A percentile compares a stretch with the other conserved stretches of the same genome.
Evolutionary conservation across 2,888 invertebrate species (phyloP).

Genomic region (Acrocera orbiculus): DNA sequence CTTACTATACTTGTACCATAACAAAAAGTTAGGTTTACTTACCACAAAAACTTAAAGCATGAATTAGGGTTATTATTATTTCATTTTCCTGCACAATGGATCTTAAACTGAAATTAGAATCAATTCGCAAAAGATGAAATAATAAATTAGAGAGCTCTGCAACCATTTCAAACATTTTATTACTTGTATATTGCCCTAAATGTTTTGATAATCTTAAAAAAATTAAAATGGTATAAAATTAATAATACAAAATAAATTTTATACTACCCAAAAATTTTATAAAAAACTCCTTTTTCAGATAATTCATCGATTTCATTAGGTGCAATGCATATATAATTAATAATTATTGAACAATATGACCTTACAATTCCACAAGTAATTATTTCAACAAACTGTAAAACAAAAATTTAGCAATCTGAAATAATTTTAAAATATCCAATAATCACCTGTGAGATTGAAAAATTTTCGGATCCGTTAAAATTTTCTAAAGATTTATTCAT

Average conservation of each 20-base stretch:
- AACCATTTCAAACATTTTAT: slow-evolving; percentile 18
- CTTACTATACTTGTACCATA: no score
- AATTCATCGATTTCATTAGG: slow-evolving; percentile 3
- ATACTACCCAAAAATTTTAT: slow-evolving; percentile 9
- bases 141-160: slow-evolving; percentile 23
- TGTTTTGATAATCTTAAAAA: slow-evolving; percentile 8
- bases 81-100: slow-evolving; percentile 21
- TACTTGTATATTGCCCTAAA: slow-evolving; percentile 8
- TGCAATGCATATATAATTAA: slow-evolving; percentile 8
- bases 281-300: slow-evolving; percentile 4
- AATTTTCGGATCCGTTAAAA: slow-evolving; percentile 8
- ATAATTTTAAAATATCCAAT: not conserved
- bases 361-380: slow-evolving; percentile 10
- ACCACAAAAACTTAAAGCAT: no score
- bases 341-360: slow-evolving; percentile 11
- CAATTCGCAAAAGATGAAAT: slow-evolving; percentile 16
- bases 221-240: no score
- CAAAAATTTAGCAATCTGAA: not conserved
- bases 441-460: slow-evolving; percentile 1
- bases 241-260: no score
- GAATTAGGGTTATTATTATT: slow-evolving; percentile 9
- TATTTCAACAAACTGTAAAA: slow-evolving; percentile 3
- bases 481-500: slow-evolving; percentile 7
- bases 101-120: slow-evolving; percentile 19
- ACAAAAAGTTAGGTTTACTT: no score